Evolutionary conservation across 2,113 vertebrate genomes (phyloP), one percentile per base, ranked within the genome.

Genomic region (Nothocercus nigrocapillus): DNA sequence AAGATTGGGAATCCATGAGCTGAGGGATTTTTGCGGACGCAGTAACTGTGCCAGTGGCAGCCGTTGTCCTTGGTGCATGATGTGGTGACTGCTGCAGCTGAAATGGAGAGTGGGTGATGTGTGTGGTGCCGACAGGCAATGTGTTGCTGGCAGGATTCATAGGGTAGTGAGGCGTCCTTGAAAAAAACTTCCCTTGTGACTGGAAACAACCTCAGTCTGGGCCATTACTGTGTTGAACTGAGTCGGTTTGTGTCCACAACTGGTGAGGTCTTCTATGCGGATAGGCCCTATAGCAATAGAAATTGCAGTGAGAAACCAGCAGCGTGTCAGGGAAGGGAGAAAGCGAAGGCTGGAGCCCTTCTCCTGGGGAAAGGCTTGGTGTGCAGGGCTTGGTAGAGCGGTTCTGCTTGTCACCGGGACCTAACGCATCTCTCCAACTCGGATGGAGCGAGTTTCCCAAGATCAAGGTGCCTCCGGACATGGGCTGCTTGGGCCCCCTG

Each of bases 51-150:
- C 30, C 49, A 27, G 47, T 38, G 61, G 53, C 0, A 3, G 17
- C 11, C 34, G 67, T 49, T 84, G 53, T 63, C n/a, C 38, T 73
- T 81, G 69, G 56, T 36, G 19, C 36, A 19, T 19, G 36, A 36
- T 22, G 38, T 21, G 11, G 22, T 20, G 61, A 45, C 32, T 78
- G 44, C 56, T 75, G 4, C 15, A 3, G 13, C 9, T 24, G 28
- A 68, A 69, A 68, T 25, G 5, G 2, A 5, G 72, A 42, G 17
- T 0, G 1, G 51, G 6, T 0, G 1, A 18, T 5, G 4, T 30
- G 4, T 30, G 34, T 15, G 7, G 51, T 4, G 1, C 59, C 61
- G 72, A 5, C 1, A 75, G 40, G 10, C 49, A 36, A 13, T 18
- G 20, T 59, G 3, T 36, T 78, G 8, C 11, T 36, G 11, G 28